A percentile compares a stretch with the other conserved stretches of the same genome.
These are phyloP conservation scores for Clarias fuscus DNA, from an alignment of 2,797 vertebrate species.

Conservation along the genomic window DNA sequence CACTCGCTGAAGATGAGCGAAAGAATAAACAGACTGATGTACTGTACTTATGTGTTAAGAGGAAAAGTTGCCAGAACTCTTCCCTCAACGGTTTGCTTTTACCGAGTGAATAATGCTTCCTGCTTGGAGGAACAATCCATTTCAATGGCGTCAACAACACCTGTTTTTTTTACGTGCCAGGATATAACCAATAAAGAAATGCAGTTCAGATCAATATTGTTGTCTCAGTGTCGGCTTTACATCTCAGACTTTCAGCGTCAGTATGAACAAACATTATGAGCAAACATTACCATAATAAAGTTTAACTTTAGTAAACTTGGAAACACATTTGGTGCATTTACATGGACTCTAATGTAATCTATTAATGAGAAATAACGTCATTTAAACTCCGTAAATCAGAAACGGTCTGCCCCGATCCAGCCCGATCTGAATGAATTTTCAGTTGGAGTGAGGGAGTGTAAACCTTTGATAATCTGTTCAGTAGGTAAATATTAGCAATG, in stretches of 20 bases:
- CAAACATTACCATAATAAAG: background rate
- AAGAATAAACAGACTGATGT: background rate
- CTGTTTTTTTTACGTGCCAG: background rate
- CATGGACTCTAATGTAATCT: too few species aligned
- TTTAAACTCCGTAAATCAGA: too few species aligned
- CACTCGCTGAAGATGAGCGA: background rate
- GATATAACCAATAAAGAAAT: conserved; percentile 3
- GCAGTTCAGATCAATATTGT: background rate
- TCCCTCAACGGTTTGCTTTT: background rate
- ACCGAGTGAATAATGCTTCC: background rate
- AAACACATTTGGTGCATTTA: background rate
- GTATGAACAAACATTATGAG: background rate
- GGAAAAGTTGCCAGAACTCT: background rate
- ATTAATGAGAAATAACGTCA: too few species aligned
- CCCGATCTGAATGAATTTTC: too few species aligned
- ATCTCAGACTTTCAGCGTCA: background rate
- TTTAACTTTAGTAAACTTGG: background rate
- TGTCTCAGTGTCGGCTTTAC: conserved; percentile 1
- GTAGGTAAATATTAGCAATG: too few species aligned
- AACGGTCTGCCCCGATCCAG: too few species aligned
- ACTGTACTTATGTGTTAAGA: background rate
- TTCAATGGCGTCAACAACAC: background rate
- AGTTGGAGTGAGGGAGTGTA: too few species aligned
- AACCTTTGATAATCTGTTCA: background rate
- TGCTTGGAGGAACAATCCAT: background rate